These are phyloP conservation scores for Hycleus cichorii DNA, from an alignment of 1,140 invertebrate species.

Conservation along the genomic window DNA sequence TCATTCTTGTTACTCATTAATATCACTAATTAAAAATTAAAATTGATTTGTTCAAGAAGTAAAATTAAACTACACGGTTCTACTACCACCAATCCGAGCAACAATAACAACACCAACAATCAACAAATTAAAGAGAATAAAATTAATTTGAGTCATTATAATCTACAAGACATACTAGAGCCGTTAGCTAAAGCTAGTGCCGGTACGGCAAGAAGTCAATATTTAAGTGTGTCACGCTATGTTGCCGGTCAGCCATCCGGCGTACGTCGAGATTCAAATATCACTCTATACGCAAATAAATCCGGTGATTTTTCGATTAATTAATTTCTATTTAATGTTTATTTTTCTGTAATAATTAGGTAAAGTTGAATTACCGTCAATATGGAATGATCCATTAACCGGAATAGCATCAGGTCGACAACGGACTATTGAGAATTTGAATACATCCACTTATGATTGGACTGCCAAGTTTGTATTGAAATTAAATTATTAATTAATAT, in stretches of 20 bases:
- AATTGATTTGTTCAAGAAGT: slow-evolving; percentile 28
- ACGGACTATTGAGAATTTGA: slow-evolving; percentile 36
- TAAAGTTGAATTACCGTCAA: slow-evolving; percentile 16
- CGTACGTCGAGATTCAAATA: slow-evolving; percentile 20
- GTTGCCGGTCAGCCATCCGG: slow-evolving; percentile 50
- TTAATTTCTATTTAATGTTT: slow-evolving; percentile 7
- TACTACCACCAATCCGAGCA: no score
- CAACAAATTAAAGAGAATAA: slow-evolving; percentile 47
- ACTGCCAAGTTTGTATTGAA: slow-evolving; percentile 47
- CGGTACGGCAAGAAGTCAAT: slow-evolving; percentile 63
- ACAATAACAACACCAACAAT: no score
- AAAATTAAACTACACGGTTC: slow-evolving; percentile 33
- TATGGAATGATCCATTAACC: slow-evolving; percentile 25
- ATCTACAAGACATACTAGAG: slow-evolving; percentile 38
- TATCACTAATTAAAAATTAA: slow-evolving; percentile 20
- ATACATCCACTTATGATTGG: slow-evolving; percentile 49
- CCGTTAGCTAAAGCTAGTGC: slow-evolving; percentile 41
- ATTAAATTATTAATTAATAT: background rate
- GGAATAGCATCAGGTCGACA: slow-evolving; percentile 38
- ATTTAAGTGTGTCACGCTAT: slow-evolving; percentile 63
- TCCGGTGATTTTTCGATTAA: slow-evolving; percentile 14
- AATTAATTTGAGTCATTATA: slow-evolving; percentile 45
- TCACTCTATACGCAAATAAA: slow-evolving; percentile 11
- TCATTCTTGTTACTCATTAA: background rate
- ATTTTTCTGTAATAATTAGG: slow-evolving; percentile 6